Conservation (phyloP, 2,797 vertebrate species). For the Ispidina picta region DNA sequence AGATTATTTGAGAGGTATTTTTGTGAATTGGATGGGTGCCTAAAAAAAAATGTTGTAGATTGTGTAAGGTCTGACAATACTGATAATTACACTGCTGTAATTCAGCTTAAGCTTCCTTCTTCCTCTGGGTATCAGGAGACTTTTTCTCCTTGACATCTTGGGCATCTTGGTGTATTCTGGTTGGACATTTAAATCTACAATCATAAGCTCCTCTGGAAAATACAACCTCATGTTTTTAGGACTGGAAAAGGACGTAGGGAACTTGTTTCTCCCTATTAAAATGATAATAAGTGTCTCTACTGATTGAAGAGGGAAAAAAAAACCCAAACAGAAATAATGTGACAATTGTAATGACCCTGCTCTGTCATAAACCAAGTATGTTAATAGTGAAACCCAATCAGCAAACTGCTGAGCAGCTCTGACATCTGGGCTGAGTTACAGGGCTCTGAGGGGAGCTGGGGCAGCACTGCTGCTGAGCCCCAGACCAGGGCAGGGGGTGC, state of each 20-base stretch:
- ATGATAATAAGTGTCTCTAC: background rate
- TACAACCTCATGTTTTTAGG: background rate
- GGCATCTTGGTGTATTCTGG: background rate
- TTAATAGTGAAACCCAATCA: background rate
- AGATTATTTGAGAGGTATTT: background rate
- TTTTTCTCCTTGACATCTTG: background rate
- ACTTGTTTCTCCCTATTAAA: background rate
- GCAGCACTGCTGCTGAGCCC: background rate
- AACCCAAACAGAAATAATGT: background rate
- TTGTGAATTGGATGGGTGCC: background rate
- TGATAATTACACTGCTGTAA: background rate
- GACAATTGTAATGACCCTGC: background rate
- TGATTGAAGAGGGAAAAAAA: background rate
- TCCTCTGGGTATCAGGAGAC: background rate
- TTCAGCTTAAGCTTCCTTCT: background rate
- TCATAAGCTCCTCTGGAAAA: background rate
- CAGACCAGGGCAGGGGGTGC: accelerated
- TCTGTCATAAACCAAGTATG: background rate
- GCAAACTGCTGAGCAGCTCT: background rate
- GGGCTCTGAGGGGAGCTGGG: background rate
- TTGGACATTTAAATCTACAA: background rate
- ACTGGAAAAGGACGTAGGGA: background rate
- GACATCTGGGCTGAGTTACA: background rate
- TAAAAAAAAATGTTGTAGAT: background rate
- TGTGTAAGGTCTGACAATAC: background rate